A percentile compares a stretch with the other conserved stretches of the same genome.
These are phyloP conservation scores for Taenioides sp. DNA, from an alignment of 2,797 vertebrate species.

Conservation along the genomic window DNA sequence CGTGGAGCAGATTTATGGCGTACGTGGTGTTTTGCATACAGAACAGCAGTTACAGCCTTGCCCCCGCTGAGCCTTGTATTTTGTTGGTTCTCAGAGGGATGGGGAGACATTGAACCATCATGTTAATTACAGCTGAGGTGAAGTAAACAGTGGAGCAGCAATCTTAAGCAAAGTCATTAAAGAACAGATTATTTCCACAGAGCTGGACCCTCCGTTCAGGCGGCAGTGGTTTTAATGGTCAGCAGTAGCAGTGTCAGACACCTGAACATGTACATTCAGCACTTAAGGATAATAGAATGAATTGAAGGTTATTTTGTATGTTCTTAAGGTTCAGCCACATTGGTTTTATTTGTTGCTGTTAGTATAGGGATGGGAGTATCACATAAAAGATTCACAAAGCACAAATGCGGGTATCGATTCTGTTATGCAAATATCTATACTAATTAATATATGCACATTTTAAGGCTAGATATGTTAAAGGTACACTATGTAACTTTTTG, in stretches of 20 bases:
- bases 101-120: slow-evolving; percentile 35
- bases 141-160: slow-evolving; percentile 33
- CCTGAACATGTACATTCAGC: not conserved
- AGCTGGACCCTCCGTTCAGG: slow-evolving; percentile 2
- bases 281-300: not conserved
- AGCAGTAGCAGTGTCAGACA: not conserved
- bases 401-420: too few relatives aligned
- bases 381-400: too few relatives aligned
- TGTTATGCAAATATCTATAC: too few relatives aligned
- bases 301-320: not conserved
- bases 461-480: too few relatives aligned
- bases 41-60: slow-evolving; percentile 24
- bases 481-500: too few relatives aligned
- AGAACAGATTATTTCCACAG: slow-evolving; percentile 21
- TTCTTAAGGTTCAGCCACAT: not conserved
- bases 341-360: not conserved
- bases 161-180: slow-evolving; percentile 37
- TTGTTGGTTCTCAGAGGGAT: slow-evolving; percentile 37
- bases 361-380: too few relatives aligned
- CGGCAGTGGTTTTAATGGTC: slow-evolving; percentile 18
- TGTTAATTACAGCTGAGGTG: slow-evolving; percentile 44
- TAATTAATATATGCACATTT: too few relatives aligned
- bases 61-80: slow-evolving; percentile 20
- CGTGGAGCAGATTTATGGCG: slow-evolving; percentile 32
- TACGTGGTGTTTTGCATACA: slow-evolving; percentile 20